Evolutionary conservation across 2,113 vertebrate species (phyloP).

Genomic region (Nothoprocta perdicaria): DNA sequence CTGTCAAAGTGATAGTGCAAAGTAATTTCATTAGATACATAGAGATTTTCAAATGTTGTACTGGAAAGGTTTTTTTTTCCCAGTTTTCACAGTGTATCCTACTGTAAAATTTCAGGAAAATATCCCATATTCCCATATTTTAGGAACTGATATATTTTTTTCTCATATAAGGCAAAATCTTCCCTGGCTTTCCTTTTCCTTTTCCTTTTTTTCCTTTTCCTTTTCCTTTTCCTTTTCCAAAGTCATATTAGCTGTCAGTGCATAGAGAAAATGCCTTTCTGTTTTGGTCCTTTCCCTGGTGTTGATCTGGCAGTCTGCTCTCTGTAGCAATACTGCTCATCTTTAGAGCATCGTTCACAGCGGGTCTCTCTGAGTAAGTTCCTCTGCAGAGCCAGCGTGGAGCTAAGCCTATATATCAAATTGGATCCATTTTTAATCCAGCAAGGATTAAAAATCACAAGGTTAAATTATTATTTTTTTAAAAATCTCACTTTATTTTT

Average conservation of each 20-base stretch:
- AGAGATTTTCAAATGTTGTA: background rate
- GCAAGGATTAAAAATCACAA: background rate
- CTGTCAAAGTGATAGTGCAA: background rate
- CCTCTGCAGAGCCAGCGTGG: background rate
- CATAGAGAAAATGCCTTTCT: background rate
- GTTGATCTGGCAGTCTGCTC: fast-evolving
- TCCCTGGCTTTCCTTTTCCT: background rate
- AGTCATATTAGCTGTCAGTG: background rate
- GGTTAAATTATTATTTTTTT: background rate
- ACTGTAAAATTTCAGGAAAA: background rate
- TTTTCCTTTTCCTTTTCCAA: background rate
- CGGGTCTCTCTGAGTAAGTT: background rate
- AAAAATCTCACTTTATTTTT: background rate
- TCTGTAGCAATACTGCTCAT: background rate
- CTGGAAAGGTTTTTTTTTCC: background rate
- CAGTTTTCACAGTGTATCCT: fast-evolving
- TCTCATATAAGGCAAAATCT: background rate
- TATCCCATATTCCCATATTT: background rate
- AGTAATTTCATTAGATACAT: background rate
- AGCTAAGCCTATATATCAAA: background rate
- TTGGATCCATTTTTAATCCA: background rate
- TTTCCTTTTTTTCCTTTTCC: background rate
- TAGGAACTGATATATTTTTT: background rate
- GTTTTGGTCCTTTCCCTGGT: background rate
- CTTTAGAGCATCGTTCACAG: background rate